Evolutionary conservation across 2,113 vertebrate species (phyloP).

Genomic region (Grammomys dolichurus): DNA sequence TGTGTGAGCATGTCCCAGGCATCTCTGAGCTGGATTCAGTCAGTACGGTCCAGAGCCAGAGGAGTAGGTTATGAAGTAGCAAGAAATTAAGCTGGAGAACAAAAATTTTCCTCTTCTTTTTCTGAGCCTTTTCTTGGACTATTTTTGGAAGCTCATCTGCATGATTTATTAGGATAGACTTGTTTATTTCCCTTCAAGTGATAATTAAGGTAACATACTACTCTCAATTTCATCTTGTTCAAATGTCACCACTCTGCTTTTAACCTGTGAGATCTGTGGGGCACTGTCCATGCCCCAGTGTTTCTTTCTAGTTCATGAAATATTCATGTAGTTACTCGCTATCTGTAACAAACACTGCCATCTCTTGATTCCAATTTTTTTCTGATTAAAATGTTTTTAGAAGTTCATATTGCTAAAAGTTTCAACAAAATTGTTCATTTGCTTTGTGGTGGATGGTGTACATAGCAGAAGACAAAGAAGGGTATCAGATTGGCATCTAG

Average conservation of each 20-base stretch:
- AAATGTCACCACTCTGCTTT: neutral
- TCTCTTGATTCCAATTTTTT: neutral
- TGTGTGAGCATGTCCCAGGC: neutral
- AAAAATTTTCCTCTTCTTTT: neutral
- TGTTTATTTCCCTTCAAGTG: neutral
- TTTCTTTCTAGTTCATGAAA: neutral
- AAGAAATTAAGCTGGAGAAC: neutral
- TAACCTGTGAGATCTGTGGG: neutral
- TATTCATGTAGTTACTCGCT: neutral
- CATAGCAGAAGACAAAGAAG: neutral
- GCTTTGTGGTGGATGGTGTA: neutral
- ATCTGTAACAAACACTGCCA: neutral
- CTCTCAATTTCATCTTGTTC: neutral
- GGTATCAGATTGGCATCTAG: neutral
- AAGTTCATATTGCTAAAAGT: neutral
- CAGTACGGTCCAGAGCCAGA: neutral
- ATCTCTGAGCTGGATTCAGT: too few species aligned
- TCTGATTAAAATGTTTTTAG: neutral
- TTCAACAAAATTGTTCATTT: neutral
- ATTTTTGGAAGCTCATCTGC: neutral
- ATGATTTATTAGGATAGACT: neutral
- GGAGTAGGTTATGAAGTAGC: neutral
- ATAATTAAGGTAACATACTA: neutral
- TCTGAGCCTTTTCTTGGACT: neutral
- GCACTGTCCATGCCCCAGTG: neutral